Evolutionary conservation across 2,888 invertebrate genomes (phyloP).

Genomic region (Cyaniris semiargus): DNA sequence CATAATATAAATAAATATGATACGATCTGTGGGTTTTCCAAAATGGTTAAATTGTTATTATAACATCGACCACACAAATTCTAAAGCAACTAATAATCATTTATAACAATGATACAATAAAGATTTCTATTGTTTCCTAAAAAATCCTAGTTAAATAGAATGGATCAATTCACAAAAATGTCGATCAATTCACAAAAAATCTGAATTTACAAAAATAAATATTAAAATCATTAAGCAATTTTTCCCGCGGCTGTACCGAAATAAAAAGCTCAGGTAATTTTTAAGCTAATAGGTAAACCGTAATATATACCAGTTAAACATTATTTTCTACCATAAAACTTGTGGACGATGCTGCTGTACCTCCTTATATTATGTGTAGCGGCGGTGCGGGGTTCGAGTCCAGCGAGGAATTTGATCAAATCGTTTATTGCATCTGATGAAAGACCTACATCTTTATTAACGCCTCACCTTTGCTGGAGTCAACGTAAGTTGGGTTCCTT

Average conservation of each 20-base stretch:
- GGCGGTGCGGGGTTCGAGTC: neutral
- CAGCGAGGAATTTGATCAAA: conserved; percentile 35
- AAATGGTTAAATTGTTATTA: neutral
- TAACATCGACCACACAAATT: neutral
- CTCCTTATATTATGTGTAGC: conserved; percentile 2
- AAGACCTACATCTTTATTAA: conserved; percentile 53
- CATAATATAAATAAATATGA: no score
- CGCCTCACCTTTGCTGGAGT: conserved; percentile 61
- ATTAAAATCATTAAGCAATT: neutral
- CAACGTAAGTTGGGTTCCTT: conserved; percentile 51
- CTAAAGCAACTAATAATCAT: neutral
- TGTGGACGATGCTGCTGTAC: neutral
- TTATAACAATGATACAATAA: neutral
- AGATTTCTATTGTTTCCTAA: no score
- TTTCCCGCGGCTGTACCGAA: neutral
- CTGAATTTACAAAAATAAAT: neutral
- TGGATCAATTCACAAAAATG: no score
- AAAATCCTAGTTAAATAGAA: no score
- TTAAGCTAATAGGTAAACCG: conserved; percentile 1
- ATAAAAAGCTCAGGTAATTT: neutral
- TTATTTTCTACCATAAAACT: neutral
- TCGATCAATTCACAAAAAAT: no score
- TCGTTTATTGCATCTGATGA: conserved; percentile 55
- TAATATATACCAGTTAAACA: conserved; percentile 10
- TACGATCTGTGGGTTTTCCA: neutral